Evolutionary conservation across 2,888 invertebrate genomes (phyloP).

Genomic region (Leptodirus hochenwartii): DNA sequence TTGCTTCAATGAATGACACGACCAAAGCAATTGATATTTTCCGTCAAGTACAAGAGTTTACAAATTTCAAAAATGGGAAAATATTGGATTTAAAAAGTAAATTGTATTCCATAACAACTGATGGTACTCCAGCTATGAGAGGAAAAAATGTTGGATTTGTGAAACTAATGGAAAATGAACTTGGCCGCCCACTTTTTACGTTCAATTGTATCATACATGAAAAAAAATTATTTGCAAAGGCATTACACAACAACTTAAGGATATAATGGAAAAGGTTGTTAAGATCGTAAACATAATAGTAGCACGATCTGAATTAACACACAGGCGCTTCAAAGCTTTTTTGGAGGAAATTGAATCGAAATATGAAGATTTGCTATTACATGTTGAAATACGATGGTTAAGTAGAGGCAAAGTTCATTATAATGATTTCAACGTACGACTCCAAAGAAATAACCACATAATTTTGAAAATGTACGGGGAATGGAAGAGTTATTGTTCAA

Average conservation of each 20-base stretch:
- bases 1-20: constrained; percentile 12
- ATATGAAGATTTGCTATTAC: constrained; percentile 14
- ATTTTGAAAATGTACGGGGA: constrained; percentile 15
- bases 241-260: constrained; percentile 12
- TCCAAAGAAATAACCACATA: constrained; percentile 14
- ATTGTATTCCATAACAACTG: constrained; percentile 15
- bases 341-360: constrained; percentile 15
- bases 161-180: constrained; percentile 14
- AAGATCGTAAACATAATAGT: constrained; percentile 14
- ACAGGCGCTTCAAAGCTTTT: constrained; percentile 15
- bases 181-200: constrained; percentile 14
- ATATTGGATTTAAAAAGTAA: constrained; percentile 15
- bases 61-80: constrained; percentile 14
- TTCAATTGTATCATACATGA: constrained; percentile 16
- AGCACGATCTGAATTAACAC: constrained; percentile 14
- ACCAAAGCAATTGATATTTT: constrained; percentile 14
- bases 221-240: constrained; percentile 13
- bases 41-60: constrained; percentile 14
- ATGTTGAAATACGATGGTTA: constrained; percentile 14
- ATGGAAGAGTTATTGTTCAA: constrained; percentile 13
- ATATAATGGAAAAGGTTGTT: constrained; percentile 15
- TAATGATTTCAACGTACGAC: constrained; percentile 11
- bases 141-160: constrained; percentile 15
- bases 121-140: constrained; percentile 14
- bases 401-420: constrained; percentile 14